Percentiles rank a stretch among this genome's conserved stretches.
phyloP scores from a whole-genome alignment of 37 sponge, comb jelly and placozoan species.

The Cladorhizidae sp. region DNA sequence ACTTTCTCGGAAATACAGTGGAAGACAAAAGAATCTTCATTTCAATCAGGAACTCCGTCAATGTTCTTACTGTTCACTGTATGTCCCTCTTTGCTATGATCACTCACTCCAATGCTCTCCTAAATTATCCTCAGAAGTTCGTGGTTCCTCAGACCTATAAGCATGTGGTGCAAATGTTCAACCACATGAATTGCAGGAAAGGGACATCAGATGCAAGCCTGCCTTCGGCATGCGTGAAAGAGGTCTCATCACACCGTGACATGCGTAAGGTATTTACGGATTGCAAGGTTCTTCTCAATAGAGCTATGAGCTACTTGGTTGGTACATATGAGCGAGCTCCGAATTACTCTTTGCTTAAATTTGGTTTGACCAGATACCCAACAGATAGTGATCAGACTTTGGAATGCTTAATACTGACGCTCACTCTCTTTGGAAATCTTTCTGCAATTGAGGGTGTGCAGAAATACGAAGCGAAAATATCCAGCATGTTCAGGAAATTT shows the following conservation, averaged over 20 bases:
- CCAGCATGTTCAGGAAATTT: background rate
- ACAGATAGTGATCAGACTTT: slow-evolving; percentile 8
- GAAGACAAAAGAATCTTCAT: background rate
- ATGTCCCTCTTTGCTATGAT: slow-evolving; percentile 41
- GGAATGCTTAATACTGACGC: slow-evolving; percentile 41
- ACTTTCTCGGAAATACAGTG: slow-evolving; percentile 36
- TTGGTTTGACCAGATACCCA: slow-evolving; percentile 22
- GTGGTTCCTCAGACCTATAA: slow-evolving; percentile 32
- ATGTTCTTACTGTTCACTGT: slow-evolving; percentile 29
- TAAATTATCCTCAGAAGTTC: background rate
- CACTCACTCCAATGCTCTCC: slow-evolving; percentile 3
- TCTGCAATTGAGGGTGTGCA: background rate
- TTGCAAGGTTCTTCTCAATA: slow-evolving; percentile 5
- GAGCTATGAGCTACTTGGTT: slow-evolving; percentile 20
- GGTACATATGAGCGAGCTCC: slow-evolving; percentile 19
- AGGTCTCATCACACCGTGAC: background rate
- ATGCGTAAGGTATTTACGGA: background rate
- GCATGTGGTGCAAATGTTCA: slow-evolving; percentile 55
- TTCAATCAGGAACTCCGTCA: slow-evolving; percentile 28
- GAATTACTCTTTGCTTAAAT: slow-evolving; percentile 35
- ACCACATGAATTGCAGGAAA: slow-evolving; percentile 19
- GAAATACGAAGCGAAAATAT: background rate
- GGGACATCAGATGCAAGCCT: slow-evolving; percentile 3
- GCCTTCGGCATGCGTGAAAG: slow-evolving; percentile 18
- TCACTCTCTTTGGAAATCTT: slow-evolving; percentile 58